Base-by-base conservation (phyloP, 2,113 vertebrate genomes). In the Dromiciops gliroides region DNA sequence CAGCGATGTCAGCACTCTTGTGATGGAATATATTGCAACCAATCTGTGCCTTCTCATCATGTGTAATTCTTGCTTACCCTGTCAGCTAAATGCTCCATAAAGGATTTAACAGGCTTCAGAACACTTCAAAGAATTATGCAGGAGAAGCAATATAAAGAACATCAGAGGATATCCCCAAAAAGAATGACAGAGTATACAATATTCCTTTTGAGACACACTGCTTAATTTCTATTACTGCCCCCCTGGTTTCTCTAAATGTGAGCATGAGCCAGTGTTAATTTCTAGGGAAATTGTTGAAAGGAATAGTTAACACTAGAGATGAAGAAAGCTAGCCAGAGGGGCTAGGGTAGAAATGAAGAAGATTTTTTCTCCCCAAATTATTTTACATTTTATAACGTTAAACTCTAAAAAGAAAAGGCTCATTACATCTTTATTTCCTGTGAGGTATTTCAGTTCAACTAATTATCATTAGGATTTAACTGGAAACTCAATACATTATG, bases 401-500 rank as follows among this genome's bases (percentile, higher is more conserved):
- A 75, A 96, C 31, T 91, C 50, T 93, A 95, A 91, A 60, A 95
- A 48, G 60, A 49, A 31, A 94, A 83, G 90, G 95, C 89, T 96
- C 93, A 96, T 96, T 96, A 50, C 31, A 67, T 91, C 91, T 97
- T 96, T 96, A 94, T 93, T 97, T 97, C 96, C 96, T 95, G 52
- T 75, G 92, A 95, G 94, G 93, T 91, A 92, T 91, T 94, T 94
- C 51, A 56, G 51, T 92, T 96, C 96, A 93, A 92, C 95, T 94
- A 95, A 97, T 97, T 93, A 90, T 93, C 92, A 51, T 92, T 92
- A 97, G 23, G 48, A 52, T 90, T 94, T 7, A 28, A 96, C 50
- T 95, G 94, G 95, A 93, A 96, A 97, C 96, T 95, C 95, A 96
- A 93, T 90, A 93, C 91, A 94, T 96, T 97, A 96, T 90, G 51